Percentiles rank a stretch among this genome's conserved stretches.
These are phyloP conservation scores for Megaceryle maxima DNA, from an alignment of 2,113 vertebrate species.

Conservation along the genomic window DNA sequence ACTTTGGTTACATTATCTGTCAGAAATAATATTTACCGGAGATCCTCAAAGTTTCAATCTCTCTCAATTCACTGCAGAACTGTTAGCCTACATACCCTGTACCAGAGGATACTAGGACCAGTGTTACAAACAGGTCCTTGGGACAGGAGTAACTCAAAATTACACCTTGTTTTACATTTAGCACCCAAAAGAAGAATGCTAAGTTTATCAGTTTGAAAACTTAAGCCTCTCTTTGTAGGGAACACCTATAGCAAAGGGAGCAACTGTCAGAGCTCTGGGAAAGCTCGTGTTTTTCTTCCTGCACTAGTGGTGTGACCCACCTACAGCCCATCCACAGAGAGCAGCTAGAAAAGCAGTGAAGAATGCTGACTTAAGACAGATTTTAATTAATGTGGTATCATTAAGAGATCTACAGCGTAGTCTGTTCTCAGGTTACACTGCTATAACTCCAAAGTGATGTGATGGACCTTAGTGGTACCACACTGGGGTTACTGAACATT, in stretches of 20 bases:
- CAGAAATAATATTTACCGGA: neutral
- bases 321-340: neutral
- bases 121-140: neutral
- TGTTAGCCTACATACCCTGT: neutral
- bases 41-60: neutral
- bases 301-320: neutral
- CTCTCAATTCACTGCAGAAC: neutral
- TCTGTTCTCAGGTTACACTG: neutral
- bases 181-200: neutral
- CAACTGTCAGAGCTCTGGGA: neutral
- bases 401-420: too few relatives aligned
- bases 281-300: neutral
- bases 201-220: neutral
- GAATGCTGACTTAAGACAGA: rapidly evolving
- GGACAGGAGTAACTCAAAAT: neutral
- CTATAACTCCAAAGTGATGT: neutral
- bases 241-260: neutral
- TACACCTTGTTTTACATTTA: neutral
- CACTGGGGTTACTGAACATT: rapidly evolving
- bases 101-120: neutral
- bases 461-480: neutral
- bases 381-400: neutral
- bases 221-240: neutral
- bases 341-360: neutral
- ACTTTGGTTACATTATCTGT: neutral